Conservation (phyloP, 2,797 vertebrate genomes). For the Silurus lanzhouensis region DNA sequence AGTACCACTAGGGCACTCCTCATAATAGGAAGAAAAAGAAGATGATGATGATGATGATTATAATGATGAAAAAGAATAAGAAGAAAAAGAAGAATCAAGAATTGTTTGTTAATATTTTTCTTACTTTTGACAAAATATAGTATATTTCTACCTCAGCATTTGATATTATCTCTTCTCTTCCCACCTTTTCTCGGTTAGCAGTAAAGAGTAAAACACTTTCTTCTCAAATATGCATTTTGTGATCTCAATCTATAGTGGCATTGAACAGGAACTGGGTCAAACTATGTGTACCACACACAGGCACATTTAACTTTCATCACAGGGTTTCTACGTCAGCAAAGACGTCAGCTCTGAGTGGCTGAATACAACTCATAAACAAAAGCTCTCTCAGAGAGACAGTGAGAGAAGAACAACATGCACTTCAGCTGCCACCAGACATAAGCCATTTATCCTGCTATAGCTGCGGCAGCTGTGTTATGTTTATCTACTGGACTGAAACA, state of each 20-base stretch:
- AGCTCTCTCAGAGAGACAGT: constrained; percentile 8
- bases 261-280: constrained; percentile 56
- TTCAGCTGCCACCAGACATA: constrained; percentile 12
- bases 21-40: too few species aligned
- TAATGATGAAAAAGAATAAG: too few species aligned
- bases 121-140: background rate
- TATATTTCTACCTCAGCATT: background rate
- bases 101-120: background rate
- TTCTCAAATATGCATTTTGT: background rate
- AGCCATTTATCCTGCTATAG: background rate
- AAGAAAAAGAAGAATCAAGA: background rate
- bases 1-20: too few species aligned
- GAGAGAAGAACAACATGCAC: constrained; percentile 22
- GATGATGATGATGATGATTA: too few species aligned
- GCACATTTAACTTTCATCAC: constrained; percentile 28
- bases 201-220: constrained; percentile 17
- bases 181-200: background rate
- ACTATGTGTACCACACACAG: constrained; percentile 41
- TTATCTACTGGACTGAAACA: constrained; percentile 21
- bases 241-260: constrained; percentile 32
- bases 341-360: constrained; percentile 40
- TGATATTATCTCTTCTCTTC: background rate
- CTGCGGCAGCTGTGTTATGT: constrained; percentile 15
- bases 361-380: constrained; percentile 43
- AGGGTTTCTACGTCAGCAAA: constrained; percentile 42